phyloP scores from a whole-genome alignment of 2,113 vertebrate genomes.

The Gasterosteus nipponicus region DNA sequence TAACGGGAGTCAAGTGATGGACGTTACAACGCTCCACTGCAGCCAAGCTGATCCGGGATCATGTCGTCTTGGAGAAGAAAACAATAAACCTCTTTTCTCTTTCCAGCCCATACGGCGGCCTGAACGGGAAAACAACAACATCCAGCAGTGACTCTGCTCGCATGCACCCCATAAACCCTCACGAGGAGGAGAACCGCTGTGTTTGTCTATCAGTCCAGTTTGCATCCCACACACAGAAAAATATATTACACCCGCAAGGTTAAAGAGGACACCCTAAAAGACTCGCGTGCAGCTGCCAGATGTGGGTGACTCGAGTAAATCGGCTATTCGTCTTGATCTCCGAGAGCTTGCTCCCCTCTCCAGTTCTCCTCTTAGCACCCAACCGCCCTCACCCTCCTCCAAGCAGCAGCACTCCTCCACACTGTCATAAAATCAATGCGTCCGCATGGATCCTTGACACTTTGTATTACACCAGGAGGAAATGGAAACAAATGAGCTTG shows the following conservation, averaged over 20 bases:
- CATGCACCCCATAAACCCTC: conserved; percentile 57
- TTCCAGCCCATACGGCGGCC: conserved; percentile 4
- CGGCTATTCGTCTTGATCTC: conserved; percentile 68
- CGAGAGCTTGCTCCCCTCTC: conserved; percentile 26
- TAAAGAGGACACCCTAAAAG: conserved; percentile 49
- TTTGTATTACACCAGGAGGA: conserved; percentile 40
- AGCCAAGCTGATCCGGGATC: conserved; percentile 34
- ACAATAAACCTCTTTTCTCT: conserved; percentile 49
- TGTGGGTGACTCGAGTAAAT: conserved; percentile 36
- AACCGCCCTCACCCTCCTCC: conserved; percentile 17
- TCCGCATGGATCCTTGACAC: conserved; percentile 51
- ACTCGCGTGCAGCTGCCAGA: conserved; percentile 58
- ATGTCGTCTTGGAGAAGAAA: not conserved
- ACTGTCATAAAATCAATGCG: conserved; percentile 71
- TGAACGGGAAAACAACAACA: conserved; percentile 12
- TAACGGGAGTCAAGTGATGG: conserved; percentile 54
- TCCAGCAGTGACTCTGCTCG: conserved; percentile 27
- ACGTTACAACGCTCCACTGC: conserved; percentile 9
- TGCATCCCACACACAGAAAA: conserved; percentile 1
- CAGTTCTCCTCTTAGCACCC: conserved; percentile 22
- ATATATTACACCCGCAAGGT: conserved; percentile 15
- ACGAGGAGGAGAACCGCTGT: conserved; percentile 45
- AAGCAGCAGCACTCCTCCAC: conserved; percentile 24
- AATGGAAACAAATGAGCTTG: conserved; percentile 31
- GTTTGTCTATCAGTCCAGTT: conserved; percentile 52